Percentiles rank a stretch among this genome's conserved stretches.
Evolutionary conservation across 53 echinoderm and acorn worm species (phyloP).

Genomic region (Glandiceps talaboti): DNA sequence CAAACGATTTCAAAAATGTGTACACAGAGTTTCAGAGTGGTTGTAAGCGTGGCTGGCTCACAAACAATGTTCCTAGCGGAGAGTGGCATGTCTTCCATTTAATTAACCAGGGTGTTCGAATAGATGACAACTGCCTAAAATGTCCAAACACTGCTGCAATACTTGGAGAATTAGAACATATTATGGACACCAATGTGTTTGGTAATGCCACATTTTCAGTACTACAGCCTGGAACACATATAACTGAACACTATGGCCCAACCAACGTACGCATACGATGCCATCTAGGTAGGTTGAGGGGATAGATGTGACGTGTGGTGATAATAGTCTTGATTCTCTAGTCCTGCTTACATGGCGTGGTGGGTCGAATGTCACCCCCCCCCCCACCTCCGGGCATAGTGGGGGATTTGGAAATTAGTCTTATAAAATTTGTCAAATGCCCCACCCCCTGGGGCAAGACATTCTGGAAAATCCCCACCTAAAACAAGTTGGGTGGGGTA

Average conservation of each 20-base stretch:
- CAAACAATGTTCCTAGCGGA: constrained; percentile 49
- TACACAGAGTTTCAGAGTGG: constrained; percentile 18
- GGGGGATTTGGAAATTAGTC: no score
- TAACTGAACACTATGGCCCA: constrained; percentile 80
- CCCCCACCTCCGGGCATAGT: no score
- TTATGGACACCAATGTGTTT: constrained; percentile 48
- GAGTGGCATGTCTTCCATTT: constrained; percentile 77
- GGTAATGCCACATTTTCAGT: constrained; percentile 90
- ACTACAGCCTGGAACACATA: constrained; percentile 70
- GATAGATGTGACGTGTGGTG: not conserved
- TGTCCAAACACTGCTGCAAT: constrained; percentile 36
- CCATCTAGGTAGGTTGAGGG: constrained; percentile 56
- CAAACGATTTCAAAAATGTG: constrained; percentile 8
- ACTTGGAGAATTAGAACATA: constrained; percentile 27
- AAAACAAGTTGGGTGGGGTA: no score
- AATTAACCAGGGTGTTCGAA: constrained; percentile 56
- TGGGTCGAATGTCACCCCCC: no score
- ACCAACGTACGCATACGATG: constrained; percentile 69
- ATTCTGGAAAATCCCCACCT: no score
- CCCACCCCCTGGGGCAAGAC: no score
- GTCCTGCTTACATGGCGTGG: no score
- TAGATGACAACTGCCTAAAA: constrained; percentile 41
- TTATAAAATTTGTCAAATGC: no score
- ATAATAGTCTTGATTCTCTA: not conserved
- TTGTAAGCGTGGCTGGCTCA: constrained; percentile 44